Evolutionary conservation across 2,888 invertebrate genomes (phyloP).

Genomic region (Lacanobia oleracea): DNA sequence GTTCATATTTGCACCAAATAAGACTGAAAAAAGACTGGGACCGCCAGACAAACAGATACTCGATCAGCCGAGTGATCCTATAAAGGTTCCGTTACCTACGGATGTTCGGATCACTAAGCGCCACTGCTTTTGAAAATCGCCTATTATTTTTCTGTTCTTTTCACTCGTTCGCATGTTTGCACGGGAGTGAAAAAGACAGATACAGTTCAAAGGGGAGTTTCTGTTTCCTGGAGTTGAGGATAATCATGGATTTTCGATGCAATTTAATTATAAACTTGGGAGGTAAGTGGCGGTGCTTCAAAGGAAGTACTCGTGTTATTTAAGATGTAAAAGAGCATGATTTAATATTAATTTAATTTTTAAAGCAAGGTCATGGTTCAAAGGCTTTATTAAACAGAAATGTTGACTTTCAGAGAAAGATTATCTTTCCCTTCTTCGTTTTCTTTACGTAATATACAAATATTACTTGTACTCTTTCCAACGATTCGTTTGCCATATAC

Average conservation of each 20-base stretch:
- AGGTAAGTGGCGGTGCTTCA: background rate
- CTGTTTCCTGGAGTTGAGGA: background rate
- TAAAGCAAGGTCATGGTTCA: too few relatives aligned
- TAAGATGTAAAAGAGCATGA: background rate
- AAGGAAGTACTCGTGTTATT: background rate
- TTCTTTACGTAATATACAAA: background rate
- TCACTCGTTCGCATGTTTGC: background rate
- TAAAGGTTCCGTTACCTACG: too few relatives aligned
- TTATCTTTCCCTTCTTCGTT: background rate
- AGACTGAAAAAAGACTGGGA: too few relatives aligned
- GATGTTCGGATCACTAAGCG: too few relatives aligned
- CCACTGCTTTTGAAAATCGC: background rate
- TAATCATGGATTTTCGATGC: constrained; percentile 1
- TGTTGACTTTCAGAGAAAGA: background rate
- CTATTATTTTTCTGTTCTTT: background rate
- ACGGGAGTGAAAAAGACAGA: background rate
- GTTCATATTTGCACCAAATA: too few relatives aligned
- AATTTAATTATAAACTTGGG: background rate
- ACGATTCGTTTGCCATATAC: background rate
- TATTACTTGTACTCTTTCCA: background rate
- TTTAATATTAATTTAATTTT: background rate
- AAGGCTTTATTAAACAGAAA: background rate
- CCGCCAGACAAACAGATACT: too few relatives aligned
- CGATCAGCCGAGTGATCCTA: too few relatives aligned
- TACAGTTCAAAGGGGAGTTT: background rate